These are phyloP conservation scores for Labeo rohita DNA, from an alignment of 2,113 vertebrate genomes.

Conservation along the genomic window DNA sequence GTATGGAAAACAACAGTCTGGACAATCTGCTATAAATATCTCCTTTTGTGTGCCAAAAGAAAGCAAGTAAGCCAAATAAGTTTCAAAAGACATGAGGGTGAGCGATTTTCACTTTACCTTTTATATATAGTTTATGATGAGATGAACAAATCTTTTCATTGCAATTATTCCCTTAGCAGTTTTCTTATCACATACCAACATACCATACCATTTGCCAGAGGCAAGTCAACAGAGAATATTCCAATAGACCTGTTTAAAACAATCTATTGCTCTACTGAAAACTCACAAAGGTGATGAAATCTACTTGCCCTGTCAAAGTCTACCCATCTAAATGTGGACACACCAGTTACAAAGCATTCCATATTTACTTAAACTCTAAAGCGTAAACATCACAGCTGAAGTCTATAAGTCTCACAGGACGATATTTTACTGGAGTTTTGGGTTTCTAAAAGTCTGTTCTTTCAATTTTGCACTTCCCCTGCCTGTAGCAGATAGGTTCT, in stretches of 20 bases:
- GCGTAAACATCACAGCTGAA: background rate
- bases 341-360: background rate
- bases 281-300: conserved; percentile 4
- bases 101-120: background rate
- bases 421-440: conserved; percentile 2
- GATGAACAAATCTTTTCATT: background rate
- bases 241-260: background rate
- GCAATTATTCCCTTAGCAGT: background rate
- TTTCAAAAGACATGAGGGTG: background rate
- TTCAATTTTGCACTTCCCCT: background rate
- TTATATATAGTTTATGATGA: background rate
- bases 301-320: background rate
- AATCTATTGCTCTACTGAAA: background rate
- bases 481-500: conserved; percentile 20
- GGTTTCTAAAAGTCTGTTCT: conserved; percentile 4
- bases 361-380: background rate
- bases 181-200: background rate
- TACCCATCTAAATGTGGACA: background rate
- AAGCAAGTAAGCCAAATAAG: background rate
- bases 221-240: background rate
- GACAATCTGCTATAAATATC: background rate
- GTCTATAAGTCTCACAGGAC: background rate
- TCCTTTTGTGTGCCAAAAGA: background rate
- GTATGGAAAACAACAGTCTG: background rate
- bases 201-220: background rate